phyloP scores from a whole-genome alignment of 2,888 invertebrate species.

The Apomyelois bistriatella region DNA sequence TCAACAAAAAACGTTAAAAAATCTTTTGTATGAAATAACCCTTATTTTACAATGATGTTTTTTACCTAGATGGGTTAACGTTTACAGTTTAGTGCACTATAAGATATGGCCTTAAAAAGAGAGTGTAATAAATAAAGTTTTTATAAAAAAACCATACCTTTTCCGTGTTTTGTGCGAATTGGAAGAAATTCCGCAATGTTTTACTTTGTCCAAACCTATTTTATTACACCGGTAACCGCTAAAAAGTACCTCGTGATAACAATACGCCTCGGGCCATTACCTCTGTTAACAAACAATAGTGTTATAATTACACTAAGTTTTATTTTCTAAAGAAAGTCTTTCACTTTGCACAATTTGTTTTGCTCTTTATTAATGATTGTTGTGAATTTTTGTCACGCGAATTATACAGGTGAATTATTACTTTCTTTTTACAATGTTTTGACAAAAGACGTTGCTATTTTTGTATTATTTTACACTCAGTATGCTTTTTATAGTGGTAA shows the following conservation, averaged over 20 bases:
- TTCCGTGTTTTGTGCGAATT: conserved; percentile 24
- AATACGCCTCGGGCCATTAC: conserved; percentile 65
- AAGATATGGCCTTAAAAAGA: conserved; percentile 29
- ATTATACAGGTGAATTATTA: conserved; percentile 54
- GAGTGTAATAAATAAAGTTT: conserved; percentile 21
- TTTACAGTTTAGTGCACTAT: conserved; percentile 13
- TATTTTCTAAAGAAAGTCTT: conserved; percentile 70
- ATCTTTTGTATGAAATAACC: conserved; percentile 60
- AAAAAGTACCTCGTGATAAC: conserved; percentile 63
- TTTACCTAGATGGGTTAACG: conserved; percentile 61
- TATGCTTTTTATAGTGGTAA: conserved; percentile 24
- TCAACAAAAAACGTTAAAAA: conserved; percentile 53
- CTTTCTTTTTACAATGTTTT: conserved; percentile 19
- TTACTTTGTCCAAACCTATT: conserved; percentile 64
- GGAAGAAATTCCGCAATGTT: conserved; percentile 70
- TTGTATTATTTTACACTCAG: conserved; percentile 24
- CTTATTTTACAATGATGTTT: conserved; percentile 61
- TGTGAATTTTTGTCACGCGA: conserved; percentile 45
- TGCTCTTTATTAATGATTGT: conserved; percentile 57
- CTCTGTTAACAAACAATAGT: conserved; percentile 57
- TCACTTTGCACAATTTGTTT: conserved; percentile 46
- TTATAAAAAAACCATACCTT: conserved; percentile 19
- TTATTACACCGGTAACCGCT: conserved; percentile 75
- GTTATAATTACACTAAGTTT: conserved; percentile 63
- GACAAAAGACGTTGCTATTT: conserved; percentile 33